Base-by-base conservation (phyloP, 2,113 vertebrate species). In the Protomyctophum bolini region DNA sequence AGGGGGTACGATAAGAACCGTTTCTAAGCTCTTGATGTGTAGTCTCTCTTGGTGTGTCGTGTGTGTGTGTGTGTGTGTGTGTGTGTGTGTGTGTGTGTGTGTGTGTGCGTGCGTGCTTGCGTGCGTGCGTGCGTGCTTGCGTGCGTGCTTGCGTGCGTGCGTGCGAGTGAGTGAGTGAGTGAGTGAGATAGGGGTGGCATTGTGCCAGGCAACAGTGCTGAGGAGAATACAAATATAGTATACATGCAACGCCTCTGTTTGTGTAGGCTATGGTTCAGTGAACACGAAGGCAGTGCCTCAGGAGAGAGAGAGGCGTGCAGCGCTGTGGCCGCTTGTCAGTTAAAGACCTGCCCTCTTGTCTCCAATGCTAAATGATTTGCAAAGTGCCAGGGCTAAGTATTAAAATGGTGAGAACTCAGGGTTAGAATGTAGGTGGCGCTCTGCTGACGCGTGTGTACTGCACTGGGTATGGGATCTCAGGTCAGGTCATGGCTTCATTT, bases 1-100 rank as follows among this genome's bases (percentile, higher is more conserved):
- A 72, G 76, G 79, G 63, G 77, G 75, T 1, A 14, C 81, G 84
- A 90, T 84, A 88, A 85, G 82, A 72, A 81, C 33, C 62, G 75
- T 69, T 77, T 76, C 73, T 69, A 51, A 68, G 75, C 63, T 47
- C 12, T 59, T 15, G 10, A 10, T 11, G 45, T 61, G 45, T 75
- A 73, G 41, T 51, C 7, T 59, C 3, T 49, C 9, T 58, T 3
- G 46, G 49, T 60, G 47, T 65, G 54, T 49, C 4, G 15, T 66
- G 50, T 59, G 15, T 55, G 9, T 52, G 33, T 14, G 10, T 46
- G 11, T 41, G 33, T 11, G 4, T 67, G 11, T 71, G 51, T 60
- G 15, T 52, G 58, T 60, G 58, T 60, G 21, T 41, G 12, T 41
- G 41, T 11, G 15, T 21, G 49, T 61, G 33, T 9, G 49, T 15